Evolutionary conservation across 2,113 vertebrate genomes (phyloP), one percentile per base, ranked within the genome.

Genomic region (Orthonyx spaldingii): DNA sequence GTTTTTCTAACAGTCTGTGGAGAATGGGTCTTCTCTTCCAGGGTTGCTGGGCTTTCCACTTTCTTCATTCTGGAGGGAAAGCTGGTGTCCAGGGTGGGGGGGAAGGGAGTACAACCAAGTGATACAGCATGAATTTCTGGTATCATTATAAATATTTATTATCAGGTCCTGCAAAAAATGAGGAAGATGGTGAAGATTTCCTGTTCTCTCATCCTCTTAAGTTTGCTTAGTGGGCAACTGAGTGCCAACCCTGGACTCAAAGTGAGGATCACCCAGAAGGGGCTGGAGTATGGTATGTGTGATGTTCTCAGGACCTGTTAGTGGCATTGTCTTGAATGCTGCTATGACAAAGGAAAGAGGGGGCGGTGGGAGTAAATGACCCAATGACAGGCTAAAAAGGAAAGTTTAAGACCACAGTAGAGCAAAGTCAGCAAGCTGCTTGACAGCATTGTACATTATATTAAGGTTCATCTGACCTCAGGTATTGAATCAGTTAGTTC

Each of bases 191-290:
- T 87, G 93, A 96, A 87, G n/a, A 39, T 70, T 64, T 96, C 50
- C 78, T 94, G 26, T 65, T 95, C 23, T 57, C 41, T 97, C 26
- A 44, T 96, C 22, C 46, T 96, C 46, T 68, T 96, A 55, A 83
- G 66, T 79, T 88, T 89, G 30, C 60, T 93, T 33, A 65, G 57
- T 12, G 32, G 59, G 44, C 68, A 89, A 8, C 70, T 96, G 41
- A 32, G 50, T 0, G 86, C 91, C 59, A 94, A 19, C 32, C 83
- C 94, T 32, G 95, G 96, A 50, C 49, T 97, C 71, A 96, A 94
- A 94, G 89, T 97, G 87, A 97, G 95, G 75, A 92, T 97, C 78
- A 96, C 91, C n/a, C 85, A 96, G 81, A 97, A 95, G 37, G 96
- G 91, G 4, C 30, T 97, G 53, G 83, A 96, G 32, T 97, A 93